phyloP scores from a whole-genome alignment of 2,113 vertebrate species.

The Morone saxatilis region DNA sequence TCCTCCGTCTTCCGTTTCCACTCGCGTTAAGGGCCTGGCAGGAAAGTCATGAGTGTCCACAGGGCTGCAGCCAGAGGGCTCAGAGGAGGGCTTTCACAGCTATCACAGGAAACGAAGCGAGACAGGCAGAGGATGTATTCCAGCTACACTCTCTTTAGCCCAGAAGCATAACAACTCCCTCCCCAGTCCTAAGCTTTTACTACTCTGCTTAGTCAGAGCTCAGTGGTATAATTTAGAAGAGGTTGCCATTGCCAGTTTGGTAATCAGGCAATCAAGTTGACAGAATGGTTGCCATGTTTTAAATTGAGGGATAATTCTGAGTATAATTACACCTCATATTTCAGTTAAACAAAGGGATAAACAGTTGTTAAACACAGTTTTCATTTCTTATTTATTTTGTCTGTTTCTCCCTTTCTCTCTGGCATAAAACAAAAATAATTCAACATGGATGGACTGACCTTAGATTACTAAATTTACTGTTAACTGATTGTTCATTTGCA shows the following conservation, averaged over 20 bases:
- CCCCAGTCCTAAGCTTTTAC: not conserved
- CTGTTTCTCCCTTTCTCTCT: not conserved
- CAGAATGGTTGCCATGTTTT: not conserved
- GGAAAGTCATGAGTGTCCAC: constrained; percentile 22
- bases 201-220: constrained; percentile 13
- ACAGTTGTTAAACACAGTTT: not conserved
- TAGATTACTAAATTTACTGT: not conserved
- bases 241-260: not conserved
- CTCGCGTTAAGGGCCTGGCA: constrained; percentile 12
- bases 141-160: constrained; percentile 15
- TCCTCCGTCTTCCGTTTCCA: not conserved
- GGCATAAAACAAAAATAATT: not conserved
- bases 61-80: constrained; percentile 44
- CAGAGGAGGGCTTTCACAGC: constrained; percentile 37
- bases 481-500: constrained; percentile 1
- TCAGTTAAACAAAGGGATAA: not conserved
- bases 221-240: constrained; percentile 1
- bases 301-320: not conserved
- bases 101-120: constrained; percentile 44
- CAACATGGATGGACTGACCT: not conserved
- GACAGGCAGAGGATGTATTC: constrained; percentile 29
- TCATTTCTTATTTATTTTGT: not conserved
- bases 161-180: constrained; percentile 13
- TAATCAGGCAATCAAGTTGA: not conserved
- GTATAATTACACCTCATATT: not conserved